Percentiles rank a stretch among this genome's conserved stretches.
Evolutionary conservation across 2,888 invertebrate genomes (phyloP).

Genomic region (Ochropacha duplaris): DNA sequence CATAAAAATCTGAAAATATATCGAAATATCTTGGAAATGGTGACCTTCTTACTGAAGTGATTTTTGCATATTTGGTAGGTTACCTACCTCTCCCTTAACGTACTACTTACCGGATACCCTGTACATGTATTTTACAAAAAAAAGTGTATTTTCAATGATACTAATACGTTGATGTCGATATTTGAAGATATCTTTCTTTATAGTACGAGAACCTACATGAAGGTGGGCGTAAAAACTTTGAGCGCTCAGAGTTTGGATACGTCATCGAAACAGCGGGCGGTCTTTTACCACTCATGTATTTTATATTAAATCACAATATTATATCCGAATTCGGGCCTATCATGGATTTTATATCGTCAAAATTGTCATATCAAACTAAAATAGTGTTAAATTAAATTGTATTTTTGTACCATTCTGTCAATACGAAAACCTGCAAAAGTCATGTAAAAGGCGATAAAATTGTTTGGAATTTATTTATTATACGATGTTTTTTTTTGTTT

Average conservation of each 20-base stretch:
- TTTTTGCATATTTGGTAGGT: too few relatives aligned
- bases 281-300: background rate
- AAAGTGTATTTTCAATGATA: background rate
- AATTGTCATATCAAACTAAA: background rate
- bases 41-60: too few relatives aligned
- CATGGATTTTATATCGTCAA: background rate
- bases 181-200: background rate
- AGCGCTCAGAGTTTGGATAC: background rate
- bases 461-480: background rate
- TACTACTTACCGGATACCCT: too few relatives aligned
- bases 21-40: too few relatives aligned
- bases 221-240: background rate
- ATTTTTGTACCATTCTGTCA: background rate
- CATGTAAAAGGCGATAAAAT: background rate
- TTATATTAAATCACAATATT: background rate
- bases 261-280: background rate
- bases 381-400: background rate
- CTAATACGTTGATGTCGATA: background rate
- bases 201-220: too few relatives aligned
- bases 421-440: background rate
- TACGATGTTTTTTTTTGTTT: background rate
- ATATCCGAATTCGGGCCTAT: background rate
- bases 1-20: too few relatives aligned
- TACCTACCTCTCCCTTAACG: too few relatives aligned
- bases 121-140: too few relatives aligned